Base-by-base conservation (phyloP, 2,888 invertebrate genomes). In the Buathra laborator region DNA sequence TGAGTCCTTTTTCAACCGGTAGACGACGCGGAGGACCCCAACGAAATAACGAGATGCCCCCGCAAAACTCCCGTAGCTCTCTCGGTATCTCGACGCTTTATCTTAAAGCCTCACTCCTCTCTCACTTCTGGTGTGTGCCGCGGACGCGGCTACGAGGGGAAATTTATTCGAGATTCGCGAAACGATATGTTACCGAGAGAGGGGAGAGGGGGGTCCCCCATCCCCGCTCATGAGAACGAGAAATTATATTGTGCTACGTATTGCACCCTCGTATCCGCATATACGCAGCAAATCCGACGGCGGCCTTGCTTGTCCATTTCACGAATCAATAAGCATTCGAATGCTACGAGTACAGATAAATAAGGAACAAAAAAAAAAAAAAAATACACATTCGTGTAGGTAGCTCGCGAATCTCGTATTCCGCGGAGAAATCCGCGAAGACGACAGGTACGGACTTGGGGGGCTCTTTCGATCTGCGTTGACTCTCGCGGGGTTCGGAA, bases 51-150 rank as follows among this genome's bases (percentile, higher is more conserved):
- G 83, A 85, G 85, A 85, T 85, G 75, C 85, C 76, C 85, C 82
- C 83, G 83, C 80, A 75, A 67, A 74, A 77, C 24, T 81, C 56
- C 72, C 80, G 76, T 37, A 72, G 46, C 67, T 66, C 44, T 32
- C 75, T 24, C 56, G 56, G 66, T 87, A 87, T 87, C 87, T 87
- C 85, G 80, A 84, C 77, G 85, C 85, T 87, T 82, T 86, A 87
- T 87, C 85, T 85, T 70, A 78, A 83, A 82, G 77, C 84, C 71
- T 84, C 84, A 74, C 83, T 82, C 85, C 84, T 81, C 74, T 68
- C 78, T 59, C 62, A 16, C 83, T 66, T 71, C 46, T 53, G 68
- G 76, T 71, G 72, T 48, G 68, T 24, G 71, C 59, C 71, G 82
- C 66, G 79, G 74, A 16, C 70, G 74, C 83, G 59, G 24, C 24